Evolutionary conservation across 2,888 invertebrate genomes (phyloP).

Genomic region (Smittia aterrima): DNA sequence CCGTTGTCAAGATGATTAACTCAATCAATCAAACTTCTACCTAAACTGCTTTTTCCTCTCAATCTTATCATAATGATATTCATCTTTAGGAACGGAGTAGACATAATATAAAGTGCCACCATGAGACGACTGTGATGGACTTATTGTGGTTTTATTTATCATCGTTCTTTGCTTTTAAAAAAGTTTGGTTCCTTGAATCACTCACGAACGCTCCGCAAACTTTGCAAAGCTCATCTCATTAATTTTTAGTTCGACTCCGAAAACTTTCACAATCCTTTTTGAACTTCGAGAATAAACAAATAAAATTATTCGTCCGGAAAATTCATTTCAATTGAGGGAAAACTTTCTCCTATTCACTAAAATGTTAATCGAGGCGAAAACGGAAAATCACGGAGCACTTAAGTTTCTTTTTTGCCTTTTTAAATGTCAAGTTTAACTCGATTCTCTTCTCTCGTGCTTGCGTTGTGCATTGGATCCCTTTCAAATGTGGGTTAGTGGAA

Average conservation of each 20-base stretch:
- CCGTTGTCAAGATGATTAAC: not conserved
- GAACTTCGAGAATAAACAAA: not conserved
- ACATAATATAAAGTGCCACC: constrained; percentile 70
- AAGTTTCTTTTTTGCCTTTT: constrained; percentile 7
- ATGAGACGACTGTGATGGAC: constrained; percentile 58
- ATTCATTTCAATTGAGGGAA: not conserved
- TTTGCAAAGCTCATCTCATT: not conserved
- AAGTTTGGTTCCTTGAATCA: not conserved
- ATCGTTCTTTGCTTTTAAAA: constrained; percentile 1
- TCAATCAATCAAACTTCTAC: constrained; percentile 9
- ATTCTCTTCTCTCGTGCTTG: not conserved
- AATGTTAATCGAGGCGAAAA: not conserved
- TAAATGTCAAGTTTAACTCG: constrained; percentile 39
- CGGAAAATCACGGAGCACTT: not conserved
- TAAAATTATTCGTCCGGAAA: not conserved
- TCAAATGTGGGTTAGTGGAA: constrained; percentile 31
- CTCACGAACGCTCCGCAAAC: not conserved
- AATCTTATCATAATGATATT: constrained; percentile 41
- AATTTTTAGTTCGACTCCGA: not conserved
- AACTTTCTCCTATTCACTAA: not conserved
- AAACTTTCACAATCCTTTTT: too few relatives aligned
- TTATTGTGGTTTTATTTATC: constrained; percentile 41
- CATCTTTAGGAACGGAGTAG: constrained; percentile 59
- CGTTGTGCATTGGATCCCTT: not conserved
- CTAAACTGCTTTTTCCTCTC: not conserved